phyloP scores from a whole-genome alignment of 2,113 vertebrate species.

The Neotoma lepida region DNA sequence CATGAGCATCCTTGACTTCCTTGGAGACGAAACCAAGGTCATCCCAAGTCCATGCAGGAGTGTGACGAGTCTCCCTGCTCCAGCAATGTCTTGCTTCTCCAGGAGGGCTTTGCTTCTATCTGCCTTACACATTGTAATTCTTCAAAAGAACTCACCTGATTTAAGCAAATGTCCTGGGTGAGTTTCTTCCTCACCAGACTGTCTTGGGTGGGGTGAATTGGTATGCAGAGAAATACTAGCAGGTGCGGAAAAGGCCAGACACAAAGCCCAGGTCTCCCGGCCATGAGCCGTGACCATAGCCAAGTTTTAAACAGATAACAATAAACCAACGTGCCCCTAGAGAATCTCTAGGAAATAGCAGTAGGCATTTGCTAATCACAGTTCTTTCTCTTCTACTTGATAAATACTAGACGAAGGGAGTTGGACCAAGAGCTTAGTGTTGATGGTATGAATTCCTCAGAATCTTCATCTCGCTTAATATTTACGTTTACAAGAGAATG shows the following conservation, averaged over 20 bases:
- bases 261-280: background rate
- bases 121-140: background rate
- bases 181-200: background rate
- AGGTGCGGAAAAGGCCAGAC: background rate
- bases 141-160: background rate
- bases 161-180: background rate
- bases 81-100: background rate
- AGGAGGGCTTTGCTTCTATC: background rate
- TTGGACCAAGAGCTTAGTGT: background rate
- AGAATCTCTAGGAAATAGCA: conserved; percentile 40
- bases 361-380: background rate
- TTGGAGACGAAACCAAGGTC: background rate
- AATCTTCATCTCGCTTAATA: conserved; percentile 16
- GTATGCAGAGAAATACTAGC: background rate
- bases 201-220: background rate
- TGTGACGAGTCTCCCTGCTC: background rate
- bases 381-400: conserved; percentile 37
- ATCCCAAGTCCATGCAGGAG: background rate
- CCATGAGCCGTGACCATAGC: background rate
- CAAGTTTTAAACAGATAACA: conserved; percentile 5
- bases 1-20: background rate
- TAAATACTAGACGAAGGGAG: background rate
- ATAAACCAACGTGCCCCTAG: background rate
- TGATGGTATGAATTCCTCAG: conserved; percentile 13
- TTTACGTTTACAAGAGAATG: conserved; percentile 11